Percentiles rank a stretch among this genome's conserved stretches.
These are phyloP conservation scores for Psococerastis gibbosa DNA, from an alignment of 2,888 invertebrate species.

Conservation along the genomic window DNA sequence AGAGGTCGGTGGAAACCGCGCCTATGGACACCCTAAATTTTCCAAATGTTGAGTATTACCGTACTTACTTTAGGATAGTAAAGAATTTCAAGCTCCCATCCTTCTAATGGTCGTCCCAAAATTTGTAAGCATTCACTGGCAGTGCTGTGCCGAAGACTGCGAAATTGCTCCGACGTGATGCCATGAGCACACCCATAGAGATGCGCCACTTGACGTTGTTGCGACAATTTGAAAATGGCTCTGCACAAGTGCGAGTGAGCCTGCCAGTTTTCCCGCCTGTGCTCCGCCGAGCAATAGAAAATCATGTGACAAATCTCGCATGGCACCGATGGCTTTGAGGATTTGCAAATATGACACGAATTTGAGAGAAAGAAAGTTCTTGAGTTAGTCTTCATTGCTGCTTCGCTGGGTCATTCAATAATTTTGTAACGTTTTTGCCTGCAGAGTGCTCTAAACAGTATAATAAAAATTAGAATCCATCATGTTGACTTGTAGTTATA, in stretches of 20 bases:
- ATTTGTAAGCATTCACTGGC: conserved; percentile 32
- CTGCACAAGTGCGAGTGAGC: conserved; percentile 5
- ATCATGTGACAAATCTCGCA: conserved; percentile 6
- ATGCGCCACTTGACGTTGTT: background rate
- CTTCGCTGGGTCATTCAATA: too few relatives aligned
- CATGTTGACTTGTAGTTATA: too few relatives aligned
- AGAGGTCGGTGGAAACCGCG: too few relatives aligned
- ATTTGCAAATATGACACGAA: conserved; percentile 1
- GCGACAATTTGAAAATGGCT: background rate
- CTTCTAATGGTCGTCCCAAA: conserved; percentile 35
- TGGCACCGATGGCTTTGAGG: background rate
- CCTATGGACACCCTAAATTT: too few relatives aligned
- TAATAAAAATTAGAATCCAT: too few relatives aligned
- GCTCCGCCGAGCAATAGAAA: background rate
- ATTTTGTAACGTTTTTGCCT: too few relatives aligned
- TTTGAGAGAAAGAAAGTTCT: conserved; percentile 1
- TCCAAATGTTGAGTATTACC: too few relatives aligned
- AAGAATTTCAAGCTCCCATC: conserved; percentile 45
- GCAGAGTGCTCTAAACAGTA: too few relatives aligned
- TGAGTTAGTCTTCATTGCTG: too few relatives aligned
- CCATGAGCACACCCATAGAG: background rate
- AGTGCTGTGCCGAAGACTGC: background rate
- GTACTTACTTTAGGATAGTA: conserved; percentile 3
- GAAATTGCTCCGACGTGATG: background rate
- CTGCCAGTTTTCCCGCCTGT: conserved; percentile 7